Evolutionary conservation across 2,113 vertebrate genomes (phyloP).

Genomic region (Egretta garzetta): DNA sequence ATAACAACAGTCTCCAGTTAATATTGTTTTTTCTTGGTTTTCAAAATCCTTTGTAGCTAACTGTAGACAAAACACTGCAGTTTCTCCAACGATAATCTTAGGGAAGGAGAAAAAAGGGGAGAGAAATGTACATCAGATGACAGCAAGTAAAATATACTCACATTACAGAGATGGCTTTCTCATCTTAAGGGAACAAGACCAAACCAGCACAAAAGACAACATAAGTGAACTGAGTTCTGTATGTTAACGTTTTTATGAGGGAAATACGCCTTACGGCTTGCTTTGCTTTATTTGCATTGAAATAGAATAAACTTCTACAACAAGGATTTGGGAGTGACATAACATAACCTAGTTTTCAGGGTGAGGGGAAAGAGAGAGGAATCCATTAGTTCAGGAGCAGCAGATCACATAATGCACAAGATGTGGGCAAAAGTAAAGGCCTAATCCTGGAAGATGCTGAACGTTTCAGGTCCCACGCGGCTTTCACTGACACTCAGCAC

Average conservation of each 20-base stretch:
- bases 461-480: not conserved
- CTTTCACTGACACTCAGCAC: not conserved
- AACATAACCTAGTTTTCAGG: not conserved
- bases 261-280: not conserved
- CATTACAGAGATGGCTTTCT: not conserved
- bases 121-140: constrained; percentile 63
- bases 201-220: not conserved
- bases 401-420: not conserved
- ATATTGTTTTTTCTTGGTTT: constrained; percentile 92
- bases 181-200: not conserved
- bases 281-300: not conserved
- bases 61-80: constrained; percentile 94
- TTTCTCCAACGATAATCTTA: constrained; percentile 95
- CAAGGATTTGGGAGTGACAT: not conserved
- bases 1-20: constrained; percentile 97
- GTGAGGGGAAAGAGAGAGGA: not conserved
- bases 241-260: not conserved
- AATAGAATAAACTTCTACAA: not conserved
- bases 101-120: constrained; percentile 50
- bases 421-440: not conserved
- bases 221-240: not conserved
- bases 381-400: not conserved
- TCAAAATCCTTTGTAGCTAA: constrained; percentile 96
- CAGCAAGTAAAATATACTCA: not conserved
- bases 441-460: not conserved